Evolutionary conservation across 2,113 vertebrate genomes (phyloP), one percentile per base, ranked within the genome.

Genomic region (Melanostigma gelatinosum): DNA sequence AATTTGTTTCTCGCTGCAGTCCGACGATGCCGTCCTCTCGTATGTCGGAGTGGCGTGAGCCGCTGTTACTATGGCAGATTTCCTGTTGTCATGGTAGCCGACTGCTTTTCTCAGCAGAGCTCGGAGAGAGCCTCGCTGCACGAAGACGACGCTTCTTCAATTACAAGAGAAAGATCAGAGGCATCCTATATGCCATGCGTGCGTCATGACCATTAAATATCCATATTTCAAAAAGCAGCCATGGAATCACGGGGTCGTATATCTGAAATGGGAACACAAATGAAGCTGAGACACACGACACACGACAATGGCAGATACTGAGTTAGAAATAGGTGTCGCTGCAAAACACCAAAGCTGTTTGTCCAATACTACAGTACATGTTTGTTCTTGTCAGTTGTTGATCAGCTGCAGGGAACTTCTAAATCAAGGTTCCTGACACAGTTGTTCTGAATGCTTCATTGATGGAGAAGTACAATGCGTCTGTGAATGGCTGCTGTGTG

Each of bases 11-110:
- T 72, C 69, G 27, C 29, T 27, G 63, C 32, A 38, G n/a, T 61
- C 42, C 52, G 24, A 67, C 44, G 60, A 13, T 50, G 6, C 58
- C 24, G 8, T 52, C 6, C 34, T 46, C 68, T 54, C 44, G 54
- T 36, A 44, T 64, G 65, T 68, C 58, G 61, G 48, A 48, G 36
- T 48, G 32, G 24, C 72, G 48, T 52, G 57, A 79, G 44, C 65
- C 32, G 22, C 83, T 69, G 87, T 91, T 89, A 70, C 77, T 84
- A 75, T 80, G 86, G 87, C 70, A 89, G 82, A 85, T 76, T 75
- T 89, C 77, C 72, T 34, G 90, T 93, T 92, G 91, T 88, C 88
- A 93, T 93, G 89, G 90, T 68, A 93, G 86, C 90, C 12, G 1
- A 38, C 74, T 63, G 68, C 72, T 81, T 85, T 66, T 48, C 44